Percentiles rank a stretch among this genome's conserved stretches.
Evolutionary conservation across 2,888 invertebrate genomes (phyloP).

Genomic region (Drosophila maculinotata): DNA sequence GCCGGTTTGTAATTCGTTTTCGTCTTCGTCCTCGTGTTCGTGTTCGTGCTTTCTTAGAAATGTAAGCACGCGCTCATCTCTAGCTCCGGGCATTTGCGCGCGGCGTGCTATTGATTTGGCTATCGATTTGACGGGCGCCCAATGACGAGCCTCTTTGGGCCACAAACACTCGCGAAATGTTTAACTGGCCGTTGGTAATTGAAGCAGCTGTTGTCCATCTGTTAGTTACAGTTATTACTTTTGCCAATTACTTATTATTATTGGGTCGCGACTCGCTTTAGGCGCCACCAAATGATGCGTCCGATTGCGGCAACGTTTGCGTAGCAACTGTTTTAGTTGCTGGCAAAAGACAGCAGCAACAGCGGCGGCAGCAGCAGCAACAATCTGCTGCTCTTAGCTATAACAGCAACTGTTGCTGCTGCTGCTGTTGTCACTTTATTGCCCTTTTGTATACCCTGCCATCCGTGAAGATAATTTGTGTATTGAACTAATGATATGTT

Average conservation of each 20-base stretch:
- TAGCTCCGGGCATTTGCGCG: constrained; percentile 34
- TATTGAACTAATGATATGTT: no score
- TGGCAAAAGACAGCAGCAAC: constrained; percentile 25
- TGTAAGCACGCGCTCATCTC: constrained; percentile 8
- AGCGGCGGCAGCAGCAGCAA: constrained; percentile 13
- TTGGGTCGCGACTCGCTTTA: background rate
- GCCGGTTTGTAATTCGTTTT: no score
- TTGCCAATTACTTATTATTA: constrained; percentile 2
- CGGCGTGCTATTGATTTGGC: constrained; percentile 59
- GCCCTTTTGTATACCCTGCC: constrained; percentile 10
- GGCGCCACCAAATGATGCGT: constrained; percentile 34
- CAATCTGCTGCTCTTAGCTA: constrained; percentile 27
- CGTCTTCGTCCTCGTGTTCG: no score
- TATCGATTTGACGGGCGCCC: constrained; percentile 46
- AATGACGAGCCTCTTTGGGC: constrained; percentile 41
- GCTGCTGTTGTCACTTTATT: background rate
- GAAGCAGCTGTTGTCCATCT: constrained; percentile 20
- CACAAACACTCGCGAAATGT: constrained; percentile 1
- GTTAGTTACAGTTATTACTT: constrained; percentile 25
- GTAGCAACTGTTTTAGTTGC: constrained; percentile 52
- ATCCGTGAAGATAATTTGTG: no score
- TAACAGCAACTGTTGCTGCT: constrained; percentile 22
- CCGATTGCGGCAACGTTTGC: constrained; percentile 61
- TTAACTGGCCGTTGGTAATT: constrained; percentile 1
- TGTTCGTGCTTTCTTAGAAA: background rate